phyloP scores from a whole-genome alignment of 2,113 vertebrate species.

The Alosa alosa region DNA sequence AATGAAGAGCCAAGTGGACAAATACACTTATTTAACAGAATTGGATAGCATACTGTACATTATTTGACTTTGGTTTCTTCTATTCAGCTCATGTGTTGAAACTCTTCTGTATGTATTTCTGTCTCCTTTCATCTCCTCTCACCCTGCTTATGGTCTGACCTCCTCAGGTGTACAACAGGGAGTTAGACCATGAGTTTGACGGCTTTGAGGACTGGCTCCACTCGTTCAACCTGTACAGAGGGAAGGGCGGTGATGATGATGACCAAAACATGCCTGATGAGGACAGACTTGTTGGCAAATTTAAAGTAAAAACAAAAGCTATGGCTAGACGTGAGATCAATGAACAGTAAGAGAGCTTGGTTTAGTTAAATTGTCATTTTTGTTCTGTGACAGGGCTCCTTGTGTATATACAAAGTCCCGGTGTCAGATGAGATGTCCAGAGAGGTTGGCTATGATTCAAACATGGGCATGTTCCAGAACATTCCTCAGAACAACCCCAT shows the following conservation, averaged over 20 bases:
- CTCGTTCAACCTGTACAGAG: constrained; percentile 91
- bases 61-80: not conserved
- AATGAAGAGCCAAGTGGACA: not conserved
- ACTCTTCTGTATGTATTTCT: not conserved
- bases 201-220: constrained; percentile 97
- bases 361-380: not conserved
- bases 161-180: constrained; percentile 87
- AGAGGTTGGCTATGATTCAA: constrained; percentile 87
- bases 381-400: constrained; percentile 41
- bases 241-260: constrained; percentile 89
- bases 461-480: constrained; percentile 94
- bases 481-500: constrained; percentile 94
- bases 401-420: constrained; percentile 64
- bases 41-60: too few relatives aligned
- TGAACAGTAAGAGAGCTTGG: not conserved
- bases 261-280: constrained; percentile 81
- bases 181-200: constrained; percentile 86
- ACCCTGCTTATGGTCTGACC: not conserved
- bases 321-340: not conserved
- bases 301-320: constrained; percentile 75
- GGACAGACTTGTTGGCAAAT: constrained; percentile 90
- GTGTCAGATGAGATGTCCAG: constrained; percentile 83
- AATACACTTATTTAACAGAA: too few relatives aligned
- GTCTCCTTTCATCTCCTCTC: not conserved
- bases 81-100: not conserved